Base-by-base conservation (phyloP, 2,888 invertebrate genomes). In the Nemoura dubitans region DNA sequence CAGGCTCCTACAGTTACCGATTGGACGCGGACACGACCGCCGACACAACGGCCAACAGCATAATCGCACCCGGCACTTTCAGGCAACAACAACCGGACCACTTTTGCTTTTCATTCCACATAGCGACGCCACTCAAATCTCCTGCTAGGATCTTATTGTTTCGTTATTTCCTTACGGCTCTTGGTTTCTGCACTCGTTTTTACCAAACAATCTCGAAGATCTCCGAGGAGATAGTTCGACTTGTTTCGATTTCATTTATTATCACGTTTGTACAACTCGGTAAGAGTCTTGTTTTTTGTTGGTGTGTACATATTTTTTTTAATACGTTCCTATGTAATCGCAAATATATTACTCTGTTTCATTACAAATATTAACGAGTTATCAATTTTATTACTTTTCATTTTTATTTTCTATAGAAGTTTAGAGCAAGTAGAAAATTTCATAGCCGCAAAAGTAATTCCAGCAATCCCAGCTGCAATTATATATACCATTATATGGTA, bases 131-230 rank as follows among this genome's bases (percentile, higher is more conserved):
- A 36, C 36, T 36, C 59, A 21, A 59, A 59, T 59, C 59, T 59
- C 59, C 14, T 1, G 16, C 2, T 59, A 14, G 10, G 76, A 28
- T 76, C 84, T 28, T 59, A 84, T 84, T 76, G 76, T 59, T 59
- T 84, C 29, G 59, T 84, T 25, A 28, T 84, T 59, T 76, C 84
- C 84, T 27, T 26, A 43, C 25, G 84, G 84, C 84, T 59, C n/a
- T 83, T 28, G 59, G 5, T 29, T 84, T 81, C 81, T 81, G 0
- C 16, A 27, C 43, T 16, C n/a, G 10, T 30, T 29, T 29, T 10
- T 81, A 81, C 29, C 25, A 81, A 21, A 29, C 84, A 84, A 84
- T 84, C 84, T 59, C 84, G 59, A 28, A 84, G 84, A 84, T 84
- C 76, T 84, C 10, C 30, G 14, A 3, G 42, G 59, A 76, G 59